phyloP scores from a whole-genome alignment of 2,797 vertebrate genomes.

The Cynopterus sphinx region DNA sequence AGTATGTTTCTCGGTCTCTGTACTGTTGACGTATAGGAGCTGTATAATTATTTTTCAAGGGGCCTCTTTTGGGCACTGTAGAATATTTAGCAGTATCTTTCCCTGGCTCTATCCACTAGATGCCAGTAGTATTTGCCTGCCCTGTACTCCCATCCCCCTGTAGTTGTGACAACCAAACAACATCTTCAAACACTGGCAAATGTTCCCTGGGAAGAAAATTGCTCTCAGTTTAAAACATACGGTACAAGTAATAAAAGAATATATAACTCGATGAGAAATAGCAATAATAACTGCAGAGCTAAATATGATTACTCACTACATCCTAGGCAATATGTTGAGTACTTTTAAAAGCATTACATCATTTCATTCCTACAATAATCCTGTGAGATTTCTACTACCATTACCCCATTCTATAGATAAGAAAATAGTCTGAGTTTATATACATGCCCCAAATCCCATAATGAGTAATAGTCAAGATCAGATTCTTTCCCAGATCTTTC shows the following conservation, averaged over 20 bases:
- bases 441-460: neutral
- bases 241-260: neutral
- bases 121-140: neutral
- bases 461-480: neutral
- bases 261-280: neutral
- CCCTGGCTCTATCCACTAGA: neutral
- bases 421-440: neutral
- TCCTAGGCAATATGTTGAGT: neutral
- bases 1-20: neutral
- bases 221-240: neutral
- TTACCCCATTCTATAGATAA: neutral
- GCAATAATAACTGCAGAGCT: neutral
- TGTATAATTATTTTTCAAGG: neutral
- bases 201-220: neutral
- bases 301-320: neutral
- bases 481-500: neutral
- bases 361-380: neutral
- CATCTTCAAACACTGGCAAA: neutral
- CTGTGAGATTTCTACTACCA: neutral
- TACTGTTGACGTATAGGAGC: neutral
- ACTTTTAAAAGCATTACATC: neutral
- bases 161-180: neutral
- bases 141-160: accelerated
- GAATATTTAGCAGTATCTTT: neutral
- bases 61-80: no score